Evolutionary conservation across 2,888 invertebrate species (phyloP).

Genomic region (Lithophane socia): DNA sequence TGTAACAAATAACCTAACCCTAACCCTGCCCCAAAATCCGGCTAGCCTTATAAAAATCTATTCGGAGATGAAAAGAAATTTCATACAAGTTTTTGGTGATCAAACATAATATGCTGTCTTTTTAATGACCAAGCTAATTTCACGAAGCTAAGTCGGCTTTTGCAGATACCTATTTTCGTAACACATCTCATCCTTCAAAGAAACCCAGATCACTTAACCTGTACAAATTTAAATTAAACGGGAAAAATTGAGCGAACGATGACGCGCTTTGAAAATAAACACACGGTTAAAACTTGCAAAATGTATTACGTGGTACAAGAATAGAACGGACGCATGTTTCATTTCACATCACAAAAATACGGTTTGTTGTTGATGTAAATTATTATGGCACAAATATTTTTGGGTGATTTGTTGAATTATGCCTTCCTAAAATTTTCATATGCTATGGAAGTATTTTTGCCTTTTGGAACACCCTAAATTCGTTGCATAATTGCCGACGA

Average conservation of each 20-base stretch:
- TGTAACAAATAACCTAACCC: not conserved
- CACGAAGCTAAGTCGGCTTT: not conserved
- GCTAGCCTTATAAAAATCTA: not conserved
- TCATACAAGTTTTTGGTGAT: not conserved
- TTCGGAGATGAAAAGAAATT: too few species aligned
- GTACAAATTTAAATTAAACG: conserved; percentile 47
- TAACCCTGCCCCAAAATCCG: not conserved
- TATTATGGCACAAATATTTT: conserved; percentile 39
- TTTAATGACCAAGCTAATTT: not conserved
- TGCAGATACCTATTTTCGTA: conserved; percentile 4
- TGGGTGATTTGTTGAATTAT: conserved; percentile 30
- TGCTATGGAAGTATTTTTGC: not conserved
- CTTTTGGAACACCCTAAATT: not conserved
- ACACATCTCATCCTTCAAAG: conserved; percentile 17
- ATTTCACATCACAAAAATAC: conserved; percentile 54
- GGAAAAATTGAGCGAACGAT: conserved; percentile 36
- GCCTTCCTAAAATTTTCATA: conserved; percentile 6
- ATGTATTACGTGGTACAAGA: conserved; percentile 47
- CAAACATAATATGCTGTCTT: not conserved
- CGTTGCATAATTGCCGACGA: not conserved
- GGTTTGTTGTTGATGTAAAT: conserved; percentile 60
- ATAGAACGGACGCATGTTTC: conserved; percentile 57
- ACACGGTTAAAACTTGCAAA: conserved; percentile 55
- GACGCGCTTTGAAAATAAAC: conserved; percentile 53
- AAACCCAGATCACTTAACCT: conserved; percentile 45